phyloP scores from a whole-genome alignment of 2,797 vertebrate species.

The Sebastes glaucus region DNA sequence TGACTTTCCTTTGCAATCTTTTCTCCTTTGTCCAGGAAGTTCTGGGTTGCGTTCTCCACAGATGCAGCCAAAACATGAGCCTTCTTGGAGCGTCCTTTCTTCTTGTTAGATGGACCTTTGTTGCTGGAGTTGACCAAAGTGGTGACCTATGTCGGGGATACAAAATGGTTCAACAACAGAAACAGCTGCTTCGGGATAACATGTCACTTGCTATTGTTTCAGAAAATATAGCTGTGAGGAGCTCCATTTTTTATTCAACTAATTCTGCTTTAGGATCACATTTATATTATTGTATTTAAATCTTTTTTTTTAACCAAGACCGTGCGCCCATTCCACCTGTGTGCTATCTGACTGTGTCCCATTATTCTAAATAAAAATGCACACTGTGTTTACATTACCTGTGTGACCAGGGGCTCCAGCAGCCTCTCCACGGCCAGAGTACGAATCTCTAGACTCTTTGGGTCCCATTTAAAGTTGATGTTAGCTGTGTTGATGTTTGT shows the following conservation, averaged over 20 bases:
- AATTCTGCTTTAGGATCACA: not conserved
- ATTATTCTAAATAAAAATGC: not conserved
- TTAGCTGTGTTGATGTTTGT: conserved; percentile 95
- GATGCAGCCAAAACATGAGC: conserved; percentile 97
- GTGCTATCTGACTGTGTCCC: not conserved
- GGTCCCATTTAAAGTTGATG: conserved; percentile 99
- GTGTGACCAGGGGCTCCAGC: conserved; percentile 95
- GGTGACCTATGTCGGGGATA: conserved; percentile 86
- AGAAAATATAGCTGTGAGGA: not conserved
- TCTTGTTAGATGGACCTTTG: conserved; percentile 98
- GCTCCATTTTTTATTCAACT: not conserved
- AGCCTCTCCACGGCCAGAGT: conserved; percentile 95
- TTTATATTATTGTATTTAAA: not conserved
- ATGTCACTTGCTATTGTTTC: not conserved
- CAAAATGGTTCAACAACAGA: conserved; percentile 5
- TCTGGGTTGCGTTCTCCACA: conserved; percentile 96
- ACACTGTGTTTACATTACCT: conserved; percentile 82
- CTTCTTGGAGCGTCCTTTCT: conserved; percentile 98
- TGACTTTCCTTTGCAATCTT: conserved; percentile 99
- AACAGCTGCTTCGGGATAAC: not conserved
- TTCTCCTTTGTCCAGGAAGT: conserved; percentile 98
- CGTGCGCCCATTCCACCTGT: not conserved
- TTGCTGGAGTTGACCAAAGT: conserved; percentile 98
- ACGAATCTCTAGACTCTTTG: conserved; percentile 97
- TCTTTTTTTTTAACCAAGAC: not conserved